Percentiles rank a stretch among this genome's conserved stretches.
phyloP scores from a whole-genome alignment of 1,140 invertebrate species.

The Pseudachorutes palmiensis region DNA sequence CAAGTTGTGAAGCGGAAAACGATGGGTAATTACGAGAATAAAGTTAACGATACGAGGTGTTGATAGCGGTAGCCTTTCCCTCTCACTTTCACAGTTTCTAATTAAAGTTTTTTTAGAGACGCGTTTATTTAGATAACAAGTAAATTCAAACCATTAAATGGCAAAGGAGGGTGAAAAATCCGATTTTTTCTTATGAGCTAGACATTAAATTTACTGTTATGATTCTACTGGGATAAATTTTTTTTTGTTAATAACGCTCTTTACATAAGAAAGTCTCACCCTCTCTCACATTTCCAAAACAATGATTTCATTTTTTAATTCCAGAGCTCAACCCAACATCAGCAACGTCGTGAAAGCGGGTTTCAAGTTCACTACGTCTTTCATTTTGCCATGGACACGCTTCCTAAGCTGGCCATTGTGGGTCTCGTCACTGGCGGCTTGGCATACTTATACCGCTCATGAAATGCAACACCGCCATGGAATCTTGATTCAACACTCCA shows the following conservation, averaged over 20 bases:
- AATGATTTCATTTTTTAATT: neutral
- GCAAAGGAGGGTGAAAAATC: neutral
- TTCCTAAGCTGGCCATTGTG: neutral
- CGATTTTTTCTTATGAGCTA: neutral
- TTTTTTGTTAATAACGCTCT: neutral
- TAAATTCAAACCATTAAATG: too few relatives aligned
- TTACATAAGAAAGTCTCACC: neutral
- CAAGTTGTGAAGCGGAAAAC: too few relatives aligned
- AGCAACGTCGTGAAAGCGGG: neutral
- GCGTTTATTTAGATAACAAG: too few relatives aligned
- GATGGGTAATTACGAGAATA: too few relatives aligned
- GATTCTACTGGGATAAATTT: neutral
- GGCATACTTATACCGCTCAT: neutral
- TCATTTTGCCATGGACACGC: neutral
- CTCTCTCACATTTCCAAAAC: too few relatives aligned
- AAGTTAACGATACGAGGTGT: too few relatives aligned
- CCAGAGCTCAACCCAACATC: neutral
- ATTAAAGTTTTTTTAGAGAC: too few relatives aligned
- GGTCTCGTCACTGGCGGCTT: neutral
- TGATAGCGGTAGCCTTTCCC: too few relatives aligned
- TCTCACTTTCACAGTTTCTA: too few relatives aligned
- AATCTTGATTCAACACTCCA: too few relatives aligned
- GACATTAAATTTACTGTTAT: neutral
- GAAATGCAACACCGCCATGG: too few relatives aligned
- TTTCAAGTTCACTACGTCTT: neutral